Conservation (phyloP, 2,113 vertebrate species). For the Aphyosemion australe region DNA sequence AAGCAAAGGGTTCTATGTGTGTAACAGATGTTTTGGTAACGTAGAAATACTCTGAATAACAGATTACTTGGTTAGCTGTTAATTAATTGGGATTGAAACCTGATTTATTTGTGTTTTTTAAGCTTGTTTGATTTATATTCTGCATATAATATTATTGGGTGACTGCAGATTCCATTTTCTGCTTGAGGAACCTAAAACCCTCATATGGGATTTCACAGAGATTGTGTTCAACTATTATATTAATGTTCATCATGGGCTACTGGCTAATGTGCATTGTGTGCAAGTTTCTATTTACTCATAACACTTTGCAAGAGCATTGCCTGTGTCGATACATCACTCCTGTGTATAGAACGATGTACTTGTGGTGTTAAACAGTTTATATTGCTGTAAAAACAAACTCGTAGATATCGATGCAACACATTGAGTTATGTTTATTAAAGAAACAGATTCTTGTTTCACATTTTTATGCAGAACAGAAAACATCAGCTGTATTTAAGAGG, state of each 20-base stretch:
- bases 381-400: background rate
- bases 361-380: background rate
- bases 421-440: slow-evolving; percentile 7
- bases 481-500: slow-evolving; percentile 48
- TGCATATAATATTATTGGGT: background rate
- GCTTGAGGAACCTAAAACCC: background rate
- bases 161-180: slow-evolving; percentile 15
- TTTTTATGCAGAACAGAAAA: slow-evolving; percentile 26
- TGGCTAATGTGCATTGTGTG: background rate
- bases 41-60: slow-evolving; percentile 29
- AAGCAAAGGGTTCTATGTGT: slow-evolving; percentile 13
- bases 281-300: background rate
- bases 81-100: slow-evolving; percentile 1
- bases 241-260: background rate
- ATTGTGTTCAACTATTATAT: background rate
- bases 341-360: background rate
- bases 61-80: slow-evolving; percentile 22
- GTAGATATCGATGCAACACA: background rate
- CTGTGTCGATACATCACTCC: background rate
- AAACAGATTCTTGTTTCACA: background rate
- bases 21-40: slow-evolving; percentile 26
- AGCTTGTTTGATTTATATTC: slow-evolving; percentile 1
- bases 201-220: slow-evolving; percentile 1
- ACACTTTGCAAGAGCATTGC: background rate
- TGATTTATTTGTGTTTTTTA: background rate